Evolutionary conservation across 2,113 vertebrate species (phyloP).

Genomic region (Choloepus hoffmanni): DNA sequence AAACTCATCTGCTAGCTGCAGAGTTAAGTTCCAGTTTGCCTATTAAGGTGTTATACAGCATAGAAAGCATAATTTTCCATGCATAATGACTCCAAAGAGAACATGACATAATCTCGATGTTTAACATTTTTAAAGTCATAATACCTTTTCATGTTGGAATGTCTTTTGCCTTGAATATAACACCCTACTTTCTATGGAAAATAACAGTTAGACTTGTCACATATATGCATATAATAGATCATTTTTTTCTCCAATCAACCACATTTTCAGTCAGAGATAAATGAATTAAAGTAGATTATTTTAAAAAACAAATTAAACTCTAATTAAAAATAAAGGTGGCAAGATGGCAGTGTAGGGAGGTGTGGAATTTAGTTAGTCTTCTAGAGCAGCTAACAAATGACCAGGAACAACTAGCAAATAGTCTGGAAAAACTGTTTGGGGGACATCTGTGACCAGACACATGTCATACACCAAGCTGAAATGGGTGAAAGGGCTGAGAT

Average conservation of each 20-base stretch:
- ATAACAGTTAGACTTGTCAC: background rate
- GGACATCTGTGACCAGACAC: too few relatives aligned
- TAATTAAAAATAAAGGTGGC: background rate
- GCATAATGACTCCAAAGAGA: background rate
- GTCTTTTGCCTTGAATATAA: background rate
- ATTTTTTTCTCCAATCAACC: background rate
- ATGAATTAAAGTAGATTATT: background rate
- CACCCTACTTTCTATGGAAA: background rate
- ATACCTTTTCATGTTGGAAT: background rate
- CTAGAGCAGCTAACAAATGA: too few relatives aligned
- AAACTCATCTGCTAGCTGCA: background rate
- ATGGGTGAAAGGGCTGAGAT: too few relatives aligned
- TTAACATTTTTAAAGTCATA: background rate
- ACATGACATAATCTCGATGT: background rate
- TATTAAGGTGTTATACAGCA: background rate
- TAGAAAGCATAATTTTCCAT: background rate
- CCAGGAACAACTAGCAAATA: too few relatives aligned
- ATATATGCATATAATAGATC: background rate
- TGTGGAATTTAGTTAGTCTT: too few relatives aligned
- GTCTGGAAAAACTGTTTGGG: too few relatives aligned
- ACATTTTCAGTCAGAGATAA: background rate
- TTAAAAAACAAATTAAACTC: background rate
- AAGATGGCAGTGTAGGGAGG: too few relatives aligned
- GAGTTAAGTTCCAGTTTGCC: background rate
- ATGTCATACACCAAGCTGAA: too few relatives aligned